These are phyloP conservation scores for Triplophysa siluroides DNA, from an alignment of 2,113 vertebrate genomes.

Conservation along the genomic window DNA sequence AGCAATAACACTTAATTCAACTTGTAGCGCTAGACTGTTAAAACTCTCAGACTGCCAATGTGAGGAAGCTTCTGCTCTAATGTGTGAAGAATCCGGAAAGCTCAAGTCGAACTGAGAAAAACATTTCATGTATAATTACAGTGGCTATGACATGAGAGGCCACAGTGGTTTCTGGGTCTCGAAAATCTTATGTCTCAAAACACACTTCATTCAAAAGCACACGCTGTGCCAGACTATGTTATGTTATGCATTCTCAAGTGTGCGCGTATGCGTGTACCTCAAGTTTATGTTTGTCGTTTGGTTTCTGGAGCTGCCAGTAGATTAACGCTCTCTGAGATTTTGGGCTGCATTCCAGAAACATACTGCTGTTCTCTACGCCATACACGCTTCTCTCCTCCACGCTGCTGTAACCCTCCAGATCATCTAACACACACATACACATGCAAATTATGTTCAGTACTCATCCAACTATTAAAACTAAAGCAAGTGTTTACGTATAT, in stretches of 20 bases:
- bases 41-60: neutral
- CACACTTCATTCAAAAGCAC: too few relatives aligned
- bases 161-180: neutral
- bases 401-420: conserved; percentile 73
- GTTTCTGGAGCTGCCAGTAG: conserved; percentile 94
- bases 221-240: neutral
- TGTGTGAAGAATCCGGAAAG: neutral
- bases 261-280: conserved; percentile 77
- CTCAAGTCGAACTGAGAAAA: neutral
- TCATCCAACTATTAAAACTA: neutral
- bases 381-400: conserved; percentile 92
- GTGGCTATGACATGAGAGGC: neutral
- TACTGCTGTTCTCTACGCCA: conserved; percentile 97
- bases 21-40: neutral
- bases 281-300: conserved; percentile 85
- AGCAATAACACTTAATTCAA: neutral
- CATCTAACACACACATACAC: conserved; percentile 72
- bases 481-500: neutral
- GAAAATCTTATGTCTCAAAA: too few relatives aligned
- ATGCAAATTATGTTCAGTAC: conserved; percentile 27
- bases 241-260: neutral
- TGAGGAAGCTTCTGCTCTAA: neutral
- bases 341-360: conserved; percentile 94
- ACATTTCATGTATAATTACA: neutral
- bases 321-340: conserved; percentile 91